Base-by-base conservation (phyloP, 1,140 invertebrate species). In the Sminthurinus signatus region DNA sequence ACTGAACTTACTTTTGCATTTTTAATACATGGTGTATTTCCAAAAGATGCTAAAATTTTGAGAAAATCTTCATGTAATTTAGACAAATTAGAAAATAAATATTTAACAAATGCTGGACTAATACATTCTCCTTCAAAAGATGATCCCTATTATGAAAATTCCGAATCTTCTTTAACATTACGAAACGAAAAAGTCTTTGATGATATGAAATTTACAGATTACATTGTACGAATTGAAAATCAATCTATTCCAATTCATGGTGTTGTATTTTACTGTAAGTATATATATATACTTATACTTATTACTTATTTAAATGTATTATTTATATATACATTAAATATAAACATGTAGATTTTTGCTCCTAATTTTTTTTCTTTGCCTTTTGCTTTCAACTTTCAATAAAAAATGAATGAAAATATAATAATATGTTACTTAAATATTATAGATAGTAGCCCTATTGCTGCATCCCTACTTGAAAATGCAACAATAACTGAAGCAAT, bases 381-480 rank as follows among this genome's bases (percentile, higher is more conserved):
- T 10, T 39, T 39, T 39, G 17, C 8, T 10, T 39, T 17, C 8
- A 10, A 17, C 17, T 10, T 17, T 39, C 8, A 39, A 39, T 39
- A 39, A 10, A 39, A 39, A 10, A 39, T 8, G 8, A 17, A 39
- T 39, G 8, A 17, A 39, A 17, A 17, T 39, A 17, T 8, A 39
- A 17, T 10, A 39, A 39, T n/a, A n/a, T n/a, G 17, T 39, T 8
- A 39, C 23, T 39, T 48, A 1, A 50, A 50, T 36, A 25, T 43
- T 25, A 27, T 43, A 36, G 46, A 28, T 36, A 64, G 56, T 19
- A 64, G 62, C 29, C 39, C 62, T 14, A 28, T 64, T 0, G 14
- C 60, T 17, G 62, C 46, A 14, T 17, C 56, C 1, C 15, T 54
- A 8, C 28, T 64, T n/a, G 36, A 43, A n/a, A 64, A 64, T 46